These are phyloP conservation scores for Cavia porcellus DNA, from an alignment of 2,113 vertebrate genomes.

Conservation along the genomic window DNA sequence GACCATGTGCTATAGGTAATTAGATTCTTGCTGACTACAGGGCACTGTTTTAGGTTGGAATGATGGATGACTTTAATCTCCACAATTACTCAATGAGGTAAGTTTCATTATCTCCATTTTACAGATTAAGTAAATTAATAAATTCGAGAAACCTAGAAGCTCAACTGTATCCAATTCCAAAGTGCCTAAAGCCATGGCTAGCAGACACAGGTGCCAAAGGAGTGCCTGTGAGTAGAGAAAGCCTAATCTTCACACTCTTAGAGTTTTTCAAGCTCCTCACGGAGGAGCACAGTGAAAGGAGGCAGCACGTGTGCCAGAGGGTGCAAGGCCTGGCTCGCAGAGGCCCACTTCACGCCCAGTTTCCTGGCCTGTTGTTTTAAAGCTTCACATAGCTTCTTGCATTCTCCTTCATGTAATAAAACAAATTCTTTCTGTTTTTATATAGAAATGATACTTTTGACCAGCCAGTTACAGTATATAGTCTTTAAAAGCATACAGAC, in stretches of 20 bases:
- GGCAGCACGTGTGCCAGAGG: too few relatives aligned
- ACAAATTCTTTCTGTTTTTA: background rate
- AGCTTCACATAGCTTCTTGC: background rate
- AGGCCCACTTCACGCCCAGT: background rate
- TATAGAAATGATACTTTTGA: conserved; percentile 43
- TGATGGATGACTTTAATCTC: conserved; percentile 7
- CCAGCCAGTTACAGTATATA: background rate
- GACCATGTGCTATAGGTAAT: background rate
- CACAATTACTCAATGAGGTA: background rate
- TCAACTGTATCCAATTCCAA: background rate
- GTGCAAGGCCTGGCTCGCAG: background rate
- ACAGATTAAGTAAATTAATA: background rate
- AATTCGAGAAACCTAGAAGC: background rate
- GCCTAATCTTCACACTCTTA: background rate
- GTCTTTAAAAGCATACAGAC: background rate
- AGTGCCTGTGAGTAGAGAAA: background rate
- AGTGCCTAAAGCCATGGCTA: background rate
- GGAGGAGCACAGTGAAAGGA: fast-evolving
- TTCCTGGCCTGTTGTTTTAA: conserved; percentile 51
- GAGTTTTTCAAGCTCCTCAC: background rate
- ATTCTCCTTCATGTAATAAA: conserved; percentile 29
- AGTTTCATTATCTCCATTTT: conserved; percentile 36
- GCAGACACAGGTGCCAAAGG: background rate
- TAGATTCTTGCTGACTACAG: background rate
- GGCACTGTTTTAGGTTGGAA: background rate